Base-by-base conservation (phyloP, 2,797 vertebrate genomes). In the Moxostoma hubbsi region DNA sequence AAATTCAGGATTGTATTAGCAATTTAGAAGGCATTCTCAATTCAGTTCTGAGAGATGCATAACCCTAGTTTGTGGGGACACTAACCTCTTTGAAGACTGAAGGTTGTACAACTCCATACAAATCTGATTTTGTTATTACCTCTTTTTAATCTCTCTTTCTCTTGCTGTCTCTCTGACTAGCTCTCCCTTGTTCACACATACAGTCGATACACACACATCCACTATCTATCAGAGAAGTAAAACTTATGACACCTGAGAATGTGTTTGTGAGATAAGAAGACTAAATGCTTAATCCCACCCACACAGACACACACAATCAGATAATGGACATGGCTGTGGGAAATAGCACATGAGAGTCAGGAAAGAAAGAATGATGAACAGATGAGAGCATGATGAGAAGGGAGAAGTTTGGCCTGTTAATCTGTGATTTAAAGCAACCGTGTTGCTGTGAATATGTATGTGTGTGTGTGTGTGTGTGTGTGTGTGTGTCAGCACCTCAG, bases 221-320 rank as follows among this genome's bases (percentile, higher is more conserved):
- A 5, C 72, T 61, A 47, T 68, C 67, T 49, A 63, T 79, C 68
- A 57, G 54, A 84, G 9, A 69, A 16, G 84, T 81, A 88, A 87
- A 90, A 88, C 82, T 77, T 73, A 86, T 87, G 73, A 85, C 55
- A 82, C 16, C 16, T 85, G 53, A 86, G 12, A 71, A 82, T 75
- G 67, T 87, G 81, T 84, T 79, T 79, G 57, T 1, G 63, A 78
- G 81, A 81, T 82, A 82, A 67, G 55, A 77, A 36, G 24, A 53
- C 70, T 54, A 58, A 24, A 43, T 11, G 46, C 63, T 80, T 76
- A 81, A 83, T 81, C 81, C 74, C 24, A 73, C 18, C 16, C 68
- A 77, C 47, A 36, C 69, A 1, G 46, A 12, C 53, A 10, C 47
- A 10, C 47, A 46, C 63, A 68, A 64, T 49, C 9, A 5, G 61